Evolutionary conservation across 2,797 vertebrate genomes (phyloP).

Genomic region (Sebastes dallii): DNA sequence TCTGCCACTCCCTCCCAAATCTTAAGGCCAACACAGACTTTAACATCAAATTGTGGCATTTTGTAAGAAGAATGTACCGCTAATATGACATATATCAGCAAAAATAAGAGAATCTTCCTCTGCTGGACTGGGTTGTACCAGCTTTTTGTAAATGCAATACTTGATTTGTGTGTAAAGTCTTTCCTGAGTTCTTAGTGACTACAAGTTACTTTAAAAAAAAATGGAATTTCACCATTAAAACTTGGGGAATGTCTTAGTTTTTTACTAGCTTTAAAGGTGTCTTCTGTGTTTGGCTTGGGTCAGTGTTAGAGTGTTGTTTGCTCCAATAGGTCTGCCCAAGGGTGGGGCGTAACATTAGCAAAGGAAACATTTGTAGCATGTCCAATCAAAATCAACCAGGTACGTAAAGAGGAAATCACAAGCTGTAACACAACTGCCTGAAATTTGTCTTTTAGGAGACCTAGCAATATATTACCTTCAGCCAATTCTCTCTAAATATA

Average conservation of each 20-base stretch:
- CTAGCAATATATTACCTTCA: neutral
- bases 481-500: too few species aligned
- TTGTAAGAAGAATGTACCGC: neutral
- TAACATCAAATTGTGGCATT: slow-evolving; percentile 11
- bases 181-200: neutral
- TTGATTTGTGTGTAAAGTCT: neutral
- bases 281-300: too few species aligned
- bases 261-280: too few species aligned
- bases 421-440: neutral
- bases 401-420: neutral
- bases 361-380: too few species aligned
- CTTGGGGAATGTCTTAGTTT: too few species aligned
- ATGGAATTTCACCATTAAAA: too few species aligned
- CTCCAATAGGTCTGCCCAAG: too few species aligned
- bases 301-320: too few species aligned
- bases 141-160: neutral
- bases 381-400: neutral
- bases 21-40: slow-evolving; percentile 1
- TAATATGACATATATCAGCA: neutral
- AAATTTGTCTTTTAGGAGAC: neutral
- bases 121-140: neutral
- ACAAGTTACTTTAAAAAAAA: neutral
- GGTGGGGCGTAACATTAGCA: too few species aligned
- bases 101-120: neutral
- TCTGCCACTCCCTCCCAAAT: slow-evolving; percentile 13